A percentile compares a stretch with the other conserved stretches of the same genome.
phyloP scores from a whole-genome alignment of 2,797 vertebrate genomes.

The Anguilla pacifica region DNA sequence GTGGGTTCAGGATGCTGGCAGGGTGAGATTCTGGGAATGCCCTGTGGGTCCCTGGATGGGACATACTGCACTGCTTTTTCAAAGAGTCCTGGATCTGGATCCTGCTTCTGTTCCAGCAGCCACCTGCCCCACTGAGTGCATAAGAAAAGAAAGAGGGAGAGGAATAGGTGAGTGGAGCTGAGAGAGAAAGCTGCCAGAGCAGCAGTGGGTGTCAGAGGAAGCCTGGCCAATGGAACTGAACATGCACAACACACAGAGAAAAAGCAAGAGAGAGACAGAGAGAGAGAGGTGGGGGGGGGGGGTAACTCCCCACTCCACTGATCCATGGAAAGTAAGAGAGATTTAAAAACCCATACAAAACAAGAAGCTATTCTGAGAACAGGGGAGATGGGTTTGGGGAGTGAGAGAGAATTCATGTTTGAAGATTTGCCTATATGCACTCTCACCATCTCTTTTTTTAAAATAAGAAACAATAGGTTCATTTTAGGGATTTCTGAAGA shows the following conservation, averaged over 20 bases:
- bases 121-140: neutral
- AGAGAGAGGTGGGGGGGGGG: neutral
- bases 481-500: too few relatives aligned
- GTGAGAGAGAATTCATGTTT: slow-evolving; percentile 12
- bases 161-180: neutral
- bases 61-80: neutral
- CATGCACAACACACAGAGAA: neutral
- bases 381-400: neutral
- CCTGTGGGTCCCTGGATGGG: neutral
- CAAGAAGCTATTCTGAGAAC: neutral
- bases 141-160: neutral
- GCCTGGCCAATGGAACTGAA: neutral
- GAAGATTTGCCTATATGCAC: neutral
- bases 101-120: too few relatives aligned
- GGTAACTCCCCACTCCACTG: neutral
- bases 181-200: neutral
- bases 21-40: neutral
- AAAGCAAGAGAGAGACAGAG: neutral
- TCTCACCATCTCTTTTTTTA: neutral
- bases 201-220: too few relatives aligned
- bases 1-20: neutral
- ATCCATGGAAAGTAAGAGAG: neutral
- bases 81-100: neutral
- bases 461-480: neutral
- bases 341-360: neutral